These are phyloP conservation scores for Tichodroma muraria DNA, from an alignment of 2,113 vertebrate species.

Conservation along the genomic window DNA sequence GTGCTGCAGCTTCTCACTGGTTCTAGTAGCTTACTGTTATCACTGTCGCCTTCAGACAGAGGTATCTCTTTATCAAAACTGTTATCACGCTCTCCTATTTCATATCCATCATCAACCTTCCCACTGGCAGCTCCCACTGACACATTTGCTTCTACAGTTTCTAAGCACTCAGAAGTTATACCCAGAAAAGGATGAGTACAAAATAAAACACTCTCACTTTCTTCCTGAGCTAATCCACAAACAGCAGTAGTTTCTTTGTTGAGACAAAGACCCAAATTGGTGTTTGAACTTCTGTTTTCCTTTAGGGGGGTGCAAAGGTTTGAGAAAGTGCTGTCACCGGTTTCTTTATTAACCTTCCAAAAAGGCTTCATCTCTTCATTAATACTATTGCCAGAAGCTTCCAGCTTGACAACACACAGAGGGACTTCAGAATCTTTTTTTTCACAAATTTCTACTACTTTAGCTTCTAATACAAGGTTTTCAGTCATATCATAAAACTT, in stretches of 20 bases:
- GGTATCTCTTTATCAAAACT: background rate
- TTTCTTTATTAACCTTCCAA: constrained; percentile 48
- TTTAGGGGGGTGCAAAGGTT: background rate
- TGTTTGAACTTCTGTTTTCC: background rate
- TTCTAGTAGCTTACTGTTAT: background rate
- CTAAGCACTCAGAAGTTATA: background rate
- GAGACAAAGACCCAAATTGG: background rate
- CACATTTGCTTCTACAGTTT: background rate
- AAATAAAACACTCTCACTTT: background rate
- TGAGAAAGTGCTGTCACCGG: background rate
- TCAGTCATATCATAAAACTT: constrained; percentile 69
- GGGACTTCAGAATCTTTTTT: constrained; percentile 31
- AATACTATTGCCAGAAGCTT: constrained; percentile 70
- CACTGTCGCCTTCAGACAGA: background rate
- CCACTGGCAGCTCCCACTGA: background rate
- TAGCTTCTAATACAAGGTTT: constrained; percentile 75
- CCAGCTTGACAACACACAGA: constrained; percentile 70
- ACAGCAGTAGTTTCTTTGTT: background rate
- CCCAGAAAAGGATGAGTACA: background rate
- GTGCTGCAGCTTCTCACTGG: background rate
- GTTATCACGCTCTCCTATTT: background rate
- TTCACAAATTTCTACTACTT: constrained; percentile 61
- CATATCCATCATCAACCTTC: background rate
- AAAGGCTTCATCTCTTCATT: constrained; percentile 77
- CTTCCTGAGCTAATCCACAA: background rate